Base-by-base conservation (phyloP, 2,797 vertebrate genomes). In the Crenuchus spilurus region DNA sequence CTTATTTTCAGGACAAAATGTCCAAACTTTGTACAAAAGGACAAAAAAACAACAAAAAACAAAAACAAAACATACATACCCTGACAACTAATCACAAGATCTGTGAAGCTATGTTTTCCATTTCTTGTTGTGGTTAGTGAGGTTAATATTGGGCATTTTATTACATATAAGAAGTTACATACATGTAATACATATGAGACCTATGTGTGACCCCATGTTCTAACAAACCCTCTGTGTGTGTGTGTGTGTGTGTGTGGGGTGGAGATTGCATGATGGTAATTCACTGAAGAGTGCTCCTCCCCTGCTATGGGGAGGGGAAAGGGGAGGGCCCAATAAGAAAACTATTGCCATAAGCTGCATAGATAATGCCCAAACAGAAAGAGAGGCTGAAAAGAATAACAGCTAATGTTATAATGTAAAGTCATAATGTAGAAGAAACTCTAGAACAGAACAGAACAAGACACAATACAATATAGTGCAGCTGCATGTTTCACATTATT, bases 341-440 rank as follows among this genome's bases (percentile, higher is more conserved):
- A 54, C 6, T 6, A 54, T 68, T 68, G 52, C 33, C 44, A 74
- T 54, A 60, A 54, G 61, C 44, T 24, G 52, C 52, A 31, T 18
- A n/a, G 16, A 14, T 55, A 33, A 33, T 55, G 16, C 2, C 52
- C 31, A 61, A 41, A 46, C 41, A 35, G 54, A 70, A 30, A 26
- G 10, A 48, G 42, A 71, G 57, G 48, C 10, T 62, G 55, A 55
- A 22, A 46, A 41, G 48, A 20, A 41, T 16, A 30, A 54, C 24
- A 28, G n/a, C n/a, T n/a, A n/a, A 55, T 31, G 52, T 55, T 55
- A 33, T n/a, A n/a, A n/a, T n/a, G n/a, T n/a, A 31, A 14, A 55
- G 28, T 16, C 52, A 55, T 4, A 4, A 55, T 51, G 46, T 52
- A 14, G 61, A 13, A 46, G 14, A 4, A 24, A 14, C 0, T 6